phyloP scores from a whole-genome alignment of 2,113 vertebrate species.

The Diphyllodes magnificus region DNA sequence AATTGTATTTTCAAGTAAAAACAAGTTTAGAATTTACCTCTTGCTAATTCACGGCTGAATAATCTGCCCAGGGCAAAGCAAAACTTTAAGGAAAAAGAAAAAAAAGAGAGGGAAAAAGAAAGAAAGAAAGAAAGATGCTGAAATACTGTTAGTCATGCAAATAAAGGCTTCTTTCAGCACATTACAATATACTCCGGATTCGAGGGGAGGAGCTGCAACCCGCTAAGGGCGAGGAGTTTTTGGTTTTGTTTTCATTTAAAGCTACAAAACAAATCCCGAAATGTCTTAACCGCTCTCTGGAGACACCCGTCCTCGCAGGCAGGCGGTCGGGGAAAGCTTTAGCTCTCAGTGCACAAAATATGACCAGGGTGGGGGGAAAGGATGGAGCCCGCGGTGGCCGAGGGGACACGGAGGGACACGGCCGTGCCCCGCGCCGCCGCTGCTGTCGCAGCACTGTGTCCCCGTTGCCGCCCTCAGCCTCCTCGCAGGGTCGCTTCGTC shows the following conservation, averaged over 20 bases:
- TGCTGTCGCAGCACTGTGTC: neutral
- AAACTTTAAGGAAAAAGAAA: neutral
- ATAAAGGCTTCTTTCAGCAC: slow-evolving; percentile 87
- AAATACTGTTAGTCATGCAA: slow-evolving; percentile 80
- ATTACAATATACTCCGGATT: slow-evolving; percentile 82
- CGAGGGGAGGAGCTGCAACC: slow-evolving; percentile 79
- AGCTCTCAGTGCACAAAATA: neutral
- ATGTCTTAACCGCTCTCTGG: slow-evolving; percentile 1
- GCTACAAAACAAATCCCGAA: slow-evolving; percentile 75
- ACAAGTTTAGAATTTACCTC: slow-evolving; percentile 70
- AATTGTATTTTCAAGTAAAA: slow-evolving; percentile 76
- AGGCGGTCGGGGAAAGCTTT: neutral
- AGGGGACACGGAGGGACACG: neutral
- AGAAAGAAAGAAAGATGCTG: slow-evolving; percentile 25
- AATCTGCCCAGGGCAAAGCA: slow-evolving; percentile 56
- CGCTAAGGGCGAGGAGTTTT: slow-evolving; percentile 80
- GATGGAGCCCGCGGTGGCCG: neutral
- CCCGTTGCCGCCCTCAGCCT: neutral
- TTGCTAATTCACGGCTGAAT: slow-evolving; percentile 61
- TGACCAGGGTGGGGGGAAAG: accelerated
- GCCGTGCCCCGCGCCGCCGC: neutral
- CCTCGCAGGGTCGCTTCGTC: neutral
- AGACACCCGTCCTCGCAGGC: neutral
- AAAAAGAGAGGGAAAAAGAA: neutral
- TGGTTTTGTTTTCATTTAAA: slow-evolving; percentile 82